Evolutionary conservation across 1,140 invertebrate genomes (phyloP).

Genomic region (Micrasema minimum): DNA sequence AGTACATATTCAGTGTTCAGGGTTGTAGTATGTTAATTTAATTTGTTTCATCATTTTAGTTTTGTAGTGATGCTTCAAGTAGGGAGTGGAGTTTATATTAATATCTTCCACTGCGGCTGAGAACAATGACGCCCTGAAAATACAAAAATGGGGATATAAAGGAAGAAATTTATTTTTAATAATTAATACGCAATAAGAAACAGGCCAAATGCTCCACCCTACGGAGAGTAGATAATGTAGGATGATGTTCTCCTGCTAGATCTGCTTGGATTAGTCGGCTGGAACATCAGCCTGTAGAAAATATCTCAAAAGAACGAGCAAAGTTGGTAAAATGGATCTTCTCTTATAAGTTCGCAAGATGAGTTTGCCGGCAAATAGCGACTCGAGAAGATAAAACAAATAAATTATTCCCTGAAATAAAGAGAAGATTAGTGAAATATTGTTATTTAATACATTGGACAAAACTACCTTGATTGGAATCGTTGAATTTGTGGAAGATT

Average conservation of each 20-base stretch:
- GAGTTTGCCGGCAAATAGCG: slow-evolving; percentile 89
- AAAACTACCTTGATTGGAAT: slow-evolving; percentile 79
- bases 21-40: slow-evolving; percentile 89
- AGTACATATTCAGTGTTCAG: too few relatives aligned
- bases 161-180: neutral
- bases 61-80: slow-evolving; percentile 90
- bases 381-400: slow-evolving; percentile 71
- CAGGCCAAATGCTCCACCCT: slow-evolving; percentile 64
- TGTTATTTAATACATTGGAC: too few relatives aligned
- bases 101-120: slow-evolving; percentile 98
- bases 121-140: slow-evolving; percentile 87
- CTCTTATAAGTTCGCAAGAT: slow-evolving; percentile 89
- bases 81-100: slow-evolving; percentile 92
- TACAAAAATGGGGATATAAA: slow-evolving; percentile 26
- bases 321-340: slow-evolving; percentile 95
- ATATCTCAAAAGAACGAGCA: slow-evolving; percentile 89
- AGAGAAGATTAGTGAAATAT: neutral
- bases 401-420: too few relatives aligned
- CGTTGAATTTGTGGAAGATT: slow-evolving; percentile 82
- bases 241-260: slow-evolving; percentile 84
- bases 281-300: slow-evolving; percentile 79
- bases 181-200: neutral
- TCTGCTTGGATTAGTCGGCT: slow-evolving; percentile 86
- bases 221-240: slow-evolving; percentile 88
- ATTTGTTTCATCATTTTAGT: slow-evolving; percentile 82